Evolutionary conservation across 2,113 vertebrate genomes (phyloP), one percentile per base, ranked within the genome.

Genomic region (Galbula dea): DNA sequence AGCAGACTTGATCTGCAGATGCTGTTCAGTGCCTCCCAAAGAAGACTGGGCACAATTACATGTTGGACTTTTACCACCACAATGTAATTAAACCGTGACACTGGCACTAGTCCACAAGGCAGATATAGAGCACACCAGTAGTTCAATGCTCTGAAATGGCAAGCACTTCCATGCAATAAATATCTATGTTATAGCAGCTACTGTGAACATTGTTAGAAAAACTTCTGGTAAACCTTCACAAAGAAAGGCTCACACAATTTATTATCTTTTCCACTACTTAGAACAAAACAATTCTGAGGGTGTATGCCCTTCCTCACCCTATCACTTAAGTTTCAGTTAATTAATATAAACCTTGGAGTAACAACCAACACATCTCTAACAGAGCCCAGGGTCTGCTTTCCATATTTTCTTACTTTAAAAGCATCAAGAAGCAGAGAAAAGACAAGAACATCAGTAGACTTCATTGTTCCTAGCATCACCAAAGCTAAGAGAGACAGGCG

Each of bases 401-500:
- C 10, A 1, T 14, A 32, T 66, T 68, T 75, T n/a, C 41, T 15
- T 90, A 36, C 73, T 88, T 83, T 63, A 51, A 80, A 88, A 84
- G 23, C 55, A 86, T 18, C 24, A 41, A 82, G 37, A 77, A 82
- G n/a, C 66, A 81, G 69, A 91, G 10, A 34, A 65, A 84, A 90
- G 45, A 86, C 77, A 62, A 6, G 8, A 93, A 9, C 43, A 89
- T 73, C 65, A 46, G 34, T 29, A 91, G 93, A 55, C 21, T 21
- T 88, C 20, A 54, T 72, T 66, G 49, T 48, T 89, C 54, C 87
- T 67, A 71, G 83, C 59, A 88, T 76, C 49, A 67, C 29, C 48
- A 82, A 90, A 93, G 62, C 48, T 86, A 83, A 90, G 32, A 24
- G 27, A 93, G 61, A 92, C 72, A 90, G 62, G 74, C 43, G 73